Evolutionary conservation across 1,140 invertebrate species (phyloP), one percentile per base, ranked within the genome.

Genomic region (Rhizoglyphus robini): DNA sequence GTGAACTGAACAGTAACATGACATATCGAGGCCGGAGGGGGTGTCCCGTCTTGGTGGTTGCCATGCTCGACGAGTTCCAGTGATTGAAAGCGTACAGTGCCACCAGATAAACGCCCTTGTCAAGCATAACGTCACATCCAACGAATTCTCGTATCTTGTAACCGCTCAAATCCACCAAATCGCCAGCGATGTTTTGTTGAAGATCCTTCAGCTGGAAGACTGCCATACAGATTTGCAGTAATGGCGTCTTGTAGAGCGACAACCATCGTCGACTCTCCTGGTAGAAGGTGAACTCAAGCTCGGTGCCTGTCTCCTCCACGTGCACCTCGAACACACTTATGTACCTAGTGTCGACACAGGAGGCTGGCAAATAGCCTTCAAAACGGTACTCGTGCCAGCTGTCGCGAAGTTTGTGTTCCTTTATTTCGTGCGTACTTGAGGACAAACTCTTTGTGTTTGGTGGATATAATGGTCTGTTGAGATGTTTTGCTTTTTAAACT

Each of bases 81-180:
- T 96, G 91, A 78, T 96, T 96, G 74, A 97, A 96, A 2, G 92
- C 90, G 51, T 95, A 76, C 67, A 89, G 90, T 8, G 94, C 87
- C 0, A 96, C 83, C 54, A 94, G 81, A 75, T 97, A 96, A 68
- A 89, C 82, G 72, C 92, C 91, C 20, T 88, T 85, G 74, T 96
- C 92, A 30, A 97, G 78, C 88, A 97, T 93, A 74, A 90, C 90
- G 76, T 91, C 88, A 73, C 90, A 94, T 46, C 90, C 90, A 13
- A 96, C 90, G 77, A 95, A 96, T 48, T 90, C 90, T 25, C 88
- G 84, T 3, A 95, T 87, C 79, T 87, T 76, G 70, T 92, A 80
- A 76, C 90, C 90, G 72, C 91, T 95, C 73, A 94, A 88, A 63
- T 89, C 87, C 0, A 96, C 87, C n/a, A 63, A 49, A 25, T 63